phyloP scores from a whole-genome alignment of 2,888 invertebrate species.

The Eurois occulta region DNA sequence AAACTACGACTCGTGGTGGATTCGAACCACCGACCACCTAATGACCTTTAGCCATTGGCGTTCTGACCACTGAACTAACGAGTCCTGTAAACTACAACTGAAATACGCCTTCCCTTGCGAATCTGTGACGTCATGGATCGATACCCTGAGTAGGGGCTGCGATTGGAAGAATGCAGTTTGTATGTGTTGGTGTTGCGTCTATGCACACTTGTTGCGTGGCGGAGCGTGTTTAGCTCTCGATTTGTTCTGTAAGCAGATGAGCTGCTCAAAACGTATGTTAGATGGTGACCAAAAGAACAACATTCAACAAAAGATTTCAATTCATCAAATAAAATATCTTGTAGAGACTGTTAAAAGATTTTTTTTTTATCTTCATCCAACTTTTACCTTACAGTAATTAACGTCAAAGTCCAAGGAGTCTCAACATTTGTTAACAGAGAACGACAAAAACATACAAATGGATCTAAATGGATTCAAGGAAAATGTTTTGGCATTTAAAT shows the following conservation, averaged over 20 bases:
- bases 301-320: not conserved
- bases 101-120: not conserved
- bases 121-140: not conserved
- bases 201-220: not conserved
- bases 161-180: not conserved
- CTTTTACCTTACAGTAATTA: too few species aligned
- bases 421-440: not conserved
- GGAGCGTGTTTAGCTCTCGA: not conserved
- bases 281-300: too few species aligned
- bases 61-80: not conserved
- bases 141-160: not conserved
- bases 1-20: not conserved
- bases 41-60: not conserved
- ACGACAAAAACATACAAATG: constrained; percentile 1
- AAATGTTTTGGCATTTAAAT: constrained; percentile 29
- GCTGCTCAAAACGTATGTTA: too few species aligned
- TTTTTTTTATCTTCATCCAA: too few species aligned
- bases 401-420: not conserved
- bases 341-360: too few species aligned
- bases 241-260: too few species aligned
- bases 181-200: not conserved
- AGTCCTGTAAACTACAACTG: not conserved
- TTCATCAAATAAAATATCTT: not conserved
- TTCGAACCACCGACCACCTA: not conserved
- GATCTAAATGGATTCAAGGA: constrained; percentile 2